These are phyloP conservation scores for Cataglyphis hispanica DNA, from an alignment of 1,140 invertebrate genomes.

Conservation along the genomic window DNA sequence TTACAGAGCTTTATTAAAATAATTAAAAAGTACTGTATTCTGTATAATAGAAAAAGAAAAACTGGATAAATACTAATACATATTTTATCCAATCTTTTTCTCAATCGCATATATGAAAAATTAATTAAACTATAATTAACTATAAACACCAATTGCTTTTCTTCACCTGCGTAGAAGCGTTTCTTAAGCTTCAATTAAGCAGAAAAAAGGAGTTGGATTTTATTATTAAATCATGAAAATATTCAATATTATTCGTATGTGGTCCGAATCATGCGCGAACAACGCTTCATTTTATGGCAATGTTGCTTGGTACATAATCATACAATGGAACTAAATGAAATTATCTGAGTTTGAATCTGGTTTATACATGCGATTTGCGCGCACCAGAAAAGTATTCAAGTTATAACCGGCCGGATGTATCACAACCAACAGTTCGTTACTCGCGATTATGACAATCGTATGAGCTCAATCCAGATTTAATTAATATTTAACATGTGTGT, in stretches of 20 bases:
- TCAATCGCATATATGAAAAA: background rate
- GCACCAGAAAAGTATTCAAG: conserved; percentile 1
- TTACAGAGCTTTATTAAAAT: background rate
- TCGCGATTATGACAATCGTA: too few relatives aligned
- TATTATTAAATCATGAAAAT: background rate
- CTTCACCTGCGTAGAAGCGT: background rate
- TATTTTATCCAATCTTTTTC: background rate
- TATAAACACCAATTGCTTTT: background rate
- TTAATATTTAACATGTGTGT: too few relatives aligned
- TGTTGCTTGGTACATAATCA: background rate
- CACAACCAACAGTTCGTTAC: too few relatives aligned
- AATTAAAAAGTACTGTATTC: background rate
- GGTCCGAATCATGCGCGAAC: background rate
- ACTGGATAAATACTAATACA: too few relatives aligned
- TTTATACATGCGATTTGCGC: conserved; percentile 1
- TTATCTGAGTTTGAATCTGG: background rate
- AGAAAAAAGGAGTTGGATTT: background rate
- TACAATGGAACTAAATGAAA: conserved; percentile 1
- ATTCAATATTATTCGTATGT: background rate
- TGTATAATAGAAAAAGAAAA: background rate
- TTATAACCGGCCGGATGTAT: background rate
- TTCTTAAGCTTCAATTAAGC: background rate
- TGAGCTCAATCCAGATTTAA: too few relatives aligned
- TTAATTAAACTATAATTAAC: conserved; percentile 22
- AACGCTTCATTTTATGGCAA: background rate